Conservation (phyloP, 2,797 vertebrate genomes). For the Cossypha heuglini region DNA sequence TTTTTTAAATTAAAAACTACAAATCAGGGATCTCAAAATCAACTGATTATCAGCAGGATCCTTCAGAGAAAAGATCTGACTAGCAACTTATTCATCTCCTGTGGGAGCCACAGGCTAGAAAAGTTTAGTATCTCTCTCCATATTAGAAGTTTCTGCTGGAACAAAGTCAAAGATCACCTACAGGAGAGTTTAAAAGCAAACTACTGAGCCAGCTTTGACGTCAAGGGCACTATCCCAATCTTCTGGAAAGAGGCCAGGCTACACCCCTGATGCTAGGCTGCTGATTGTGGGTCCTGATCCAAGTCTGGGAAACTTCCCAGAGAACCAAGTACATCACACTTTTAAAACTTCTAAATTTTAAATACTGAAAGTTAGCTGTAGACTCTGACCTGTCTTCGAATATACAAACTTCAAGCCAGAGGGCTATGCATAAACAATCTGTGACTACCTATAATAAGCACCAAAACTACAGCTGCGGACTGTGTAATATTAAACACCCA, state of each 20-base stretch:
- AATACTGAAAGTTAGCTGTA: neutral
- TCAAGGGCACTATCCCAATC: rapidly evolving
- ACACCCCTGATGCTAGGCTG: neutral
- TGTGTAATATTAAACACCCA: neutral
- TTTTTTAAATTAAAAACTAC: neutral
- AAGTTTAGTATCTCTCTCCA: neutral
- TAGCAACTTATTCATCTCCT: neutral
- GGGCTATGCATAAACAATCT: neutral
- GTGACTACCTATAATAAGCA: neutral
- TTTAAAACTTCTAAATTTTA: neutral
- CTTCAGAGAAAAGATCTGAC: neutral
- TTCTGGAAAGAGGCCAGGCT: neutral
- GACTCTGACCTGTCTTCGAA: neutral
- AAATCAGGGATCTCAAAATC: neutral
- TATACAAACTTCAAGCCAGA: neutral
- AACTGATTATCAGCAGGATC: neutral
- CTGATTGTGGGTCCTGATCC: rapidly evolving
- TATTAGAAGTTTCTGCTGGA: neutral
- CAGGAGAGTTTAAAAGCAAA: neutral
- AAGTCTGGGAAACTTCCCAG: neutral
- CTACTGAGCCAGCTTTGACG: neutral
- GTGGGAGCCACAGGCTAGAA: neutral
- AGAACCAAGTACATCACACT: neutral
- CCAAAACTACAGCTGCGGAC: neutral
- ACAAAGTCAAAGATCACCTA: neutral